Evolutionary conservation across 30 jellyfish, hydroid and myxozoan genomes (phyloP), one percentile per base, ranked within the genome.

Genomic region (Turritopsis dohrnii): DNA sequence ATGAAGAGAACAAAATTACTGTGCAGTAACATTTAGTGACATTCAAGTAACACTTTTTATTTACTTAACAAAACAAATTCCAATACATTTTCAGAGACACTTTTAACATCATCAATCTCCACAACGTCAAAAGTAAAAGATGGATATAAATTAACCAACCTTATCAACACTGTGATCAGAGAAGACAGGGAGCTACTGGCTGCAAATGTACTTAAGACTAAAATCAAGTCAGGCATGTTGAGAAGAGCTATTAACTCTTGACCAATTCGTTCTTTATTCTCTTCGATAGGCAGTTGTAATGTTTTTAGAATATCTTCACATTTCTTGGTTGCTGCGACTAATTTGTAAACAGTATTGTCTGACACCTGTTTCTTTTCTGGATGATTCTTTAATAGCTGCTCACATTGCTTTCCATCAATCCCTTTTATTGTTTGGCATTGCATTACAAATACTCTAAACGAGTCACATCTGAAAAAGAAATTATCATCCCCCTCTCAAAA

Each of bases 241-340:
- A 88, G 65, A 1, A 92, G 79, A n/a, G 86, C 89, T 5, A 83
- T 73, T 74, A 92, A 75, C 18, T 88, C 91, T 71, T 92, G 96
- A 65, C 83, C 83, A 7, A 92, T 81, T 29, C 79, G 81, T 22
- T 92, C 98, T 65, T 76, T 84, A 84, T 87, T 80, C 21, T 87
- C 96, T 71, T 83, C 94, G 29, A 83, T 54, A 7, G 98, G 94
- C n/a, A 74, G 65, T 19, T 90, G 65, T 1, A 85, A 82, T 21
- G 31, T 65, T 28, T 65, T 66, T 54, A 82, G 72, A 21, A 73
- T 23, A 80, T 80, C 87, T 53, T 53, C 65, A 29, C 53, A 31
- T 53, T 65, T 80, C 24, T 65, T 80, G 21, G 65, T 53, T 20
- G 41, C 17, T 1, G 65, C 17, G 5, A 53, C 22, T 53, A 80